phyloP scores from a whole-genome alignment of 2,113 vertebrate genomes.

The Baryphthengus martii region DNA sequence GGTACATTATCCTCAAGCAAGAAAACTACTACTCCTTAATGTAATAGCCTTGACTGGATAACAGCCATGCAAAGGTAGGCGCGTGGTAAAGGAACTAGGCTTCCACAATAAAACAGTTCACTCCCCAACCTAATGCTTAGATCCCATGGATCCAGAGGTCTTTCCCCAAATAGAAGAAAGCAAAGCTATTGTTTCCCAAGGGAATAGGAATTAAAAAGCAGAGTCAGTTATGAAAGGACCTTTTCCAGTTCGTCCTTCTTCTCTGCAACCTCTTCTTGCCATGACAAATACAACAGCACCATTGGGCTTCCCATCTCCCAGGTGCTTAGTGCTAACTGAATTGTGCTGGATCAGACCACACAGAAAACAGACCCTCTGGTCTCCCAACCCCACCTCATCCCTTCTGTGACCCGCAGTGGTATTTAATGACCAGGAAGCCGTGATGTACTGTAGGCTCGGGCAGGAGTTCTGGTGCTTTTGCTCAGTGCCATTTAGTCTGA shows the following conservation, averaged over 20 bases:
- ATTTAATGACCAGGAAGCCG: neutral
- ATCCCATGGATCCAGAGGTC: neutral
- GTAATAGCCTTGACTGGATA: neutral
- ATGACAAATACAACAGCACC: neutral
- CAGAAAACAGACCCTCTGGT: neutral
- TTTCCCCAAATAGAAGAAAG: neutral
- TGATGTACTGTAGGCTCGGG: neutral
- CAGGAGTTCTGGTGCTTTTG: neutral
- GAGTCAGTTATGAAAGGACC: neutral
- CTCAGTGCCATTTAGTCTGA: neutral
- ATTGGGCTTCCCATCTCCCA: accelerated
- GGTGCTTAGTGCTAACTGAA: neutral
- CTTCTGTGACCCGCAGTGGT: accelerated
- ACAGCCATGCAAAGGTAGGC: neutral
- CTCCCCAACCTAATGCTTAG: neutral
- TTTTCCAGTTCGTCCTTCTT: neutral
- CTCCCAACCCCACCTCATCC: neutral
- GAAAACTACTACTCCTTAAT: neutral
- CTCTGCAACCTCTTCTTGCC: neutral
- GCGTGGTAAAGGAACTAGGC: accelerated
- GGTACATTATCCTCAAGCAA: neutral
- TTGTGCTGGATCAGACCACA: accelerated
- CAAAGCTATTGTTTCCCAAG: neutral
- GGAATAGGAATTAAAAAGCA: neutral
- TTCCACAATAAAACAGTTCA: neutral